phyloP scores from a whole-genome alignment of 2,888 invertebrate species.

The Scaptomyza tumidula region DNA sequence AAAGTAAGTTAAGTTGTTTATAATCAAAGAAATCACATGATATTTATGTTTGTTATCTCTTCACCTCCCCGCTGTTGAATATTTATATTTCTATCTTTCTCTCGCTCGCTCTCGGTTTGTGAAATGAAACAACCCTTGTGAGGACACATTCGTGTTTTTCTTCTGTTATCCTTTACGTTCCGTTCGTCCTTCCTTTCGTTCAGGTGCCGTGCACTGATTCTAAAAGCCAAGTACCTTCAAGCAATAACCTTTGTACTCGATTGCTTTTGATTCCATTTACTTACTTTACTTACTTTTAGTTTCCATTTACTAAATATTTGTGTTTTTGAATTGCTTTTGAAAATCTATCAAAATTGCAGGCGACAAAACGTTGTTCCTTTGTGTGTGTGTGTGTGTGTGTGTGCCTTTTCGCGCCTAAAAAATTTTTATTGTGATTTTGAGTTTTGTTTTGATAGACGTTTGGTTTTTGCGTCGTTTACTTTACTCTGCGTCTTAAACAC shows the following conservation, averaged over 20 bases:
- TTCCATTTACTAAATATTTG: too few species aligned
- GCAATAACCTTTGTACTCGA: conserved; percentile 25
- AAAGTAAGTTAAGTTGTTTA: conserved; percentile 47
- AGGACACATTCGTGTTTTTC: conserved; percentile 16
- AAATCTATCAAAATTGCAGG: background rate
- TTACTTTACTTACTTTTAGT: too few species aligned
- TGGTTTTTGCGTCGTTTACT: conserved; percentile 42
- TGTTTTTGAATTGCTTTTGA: background rate
- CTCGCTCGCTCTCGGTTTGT: background rate
- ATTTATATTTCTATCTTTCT: background rate
- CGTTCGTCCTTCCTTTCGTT: background rate
- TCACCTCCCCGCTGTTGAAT: conserved; percentile 2
- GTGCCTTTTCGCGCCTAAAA: conserved; percentile 41
- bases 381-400: conserved; percentile 17
- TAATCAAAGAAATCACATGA: conserved; percentile 30
- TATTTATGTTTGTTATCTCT: conserved; percentile 13
- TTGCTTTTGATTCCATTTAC: background rate
- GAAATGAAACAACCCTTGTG: conserved; percentile 25
- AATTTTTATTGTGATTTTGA: conserved; percentile 22
- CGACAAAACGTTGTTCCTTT: background rate
- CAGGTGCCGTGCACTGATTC: conserved; percentile 37
- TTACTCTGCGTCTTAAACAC: conserved; percentile 34
- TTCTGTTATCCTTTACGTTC: conserved; percentile 6
- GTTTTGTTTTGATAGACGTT: conserved; percentile 61
- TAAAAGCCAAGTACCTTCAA: conserved; percentile 1